A percentile compares a stretch with the other conserved stretches of the same genome.
Evolutionary conservation across 2,797 vertebrate species (phyloP).

Genomic region (Falco novaeseelandiae): DNA sequence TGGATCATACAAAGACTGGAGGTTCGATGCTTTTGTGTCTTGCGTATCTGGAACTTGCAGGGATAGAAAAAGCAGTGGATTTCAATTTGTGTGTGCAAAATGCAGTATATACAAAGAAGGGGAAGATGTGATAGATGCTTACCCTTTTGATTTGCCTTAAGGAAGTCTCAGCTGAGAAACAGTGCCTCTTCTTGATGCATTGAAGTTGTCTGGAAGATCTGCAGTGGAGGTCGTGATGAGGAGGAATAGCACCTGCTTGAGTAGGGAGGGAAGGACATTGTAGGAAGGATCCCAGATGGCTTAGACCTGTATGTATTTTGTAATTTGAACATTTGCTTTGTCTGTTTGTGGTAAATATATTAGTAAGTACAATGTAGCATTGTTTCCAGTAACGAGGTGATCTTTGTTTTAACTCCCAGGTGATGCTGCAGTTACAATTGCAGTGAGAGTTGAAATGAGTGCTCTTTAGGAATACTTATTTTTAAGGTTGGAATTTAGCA

Average conservation of each 20-base stretch:
- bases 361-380: neutral
- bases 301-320: neutral
- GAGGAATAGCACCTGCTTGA: neutral
- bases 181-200: neutral
- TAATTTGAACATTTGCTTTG: neutral
- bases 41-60: neutral
- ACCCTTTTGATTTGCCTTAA: neutral
- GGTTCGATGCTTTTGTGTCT: accelerated
- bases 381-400: neutral
- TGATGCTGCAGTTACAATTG: neutral
- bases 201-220: neutral
- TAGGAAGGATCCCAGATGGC: neutral
- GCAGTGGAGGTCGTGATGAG: neutral
- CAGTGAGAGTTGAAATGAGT: neutral
- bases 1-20: neutral
- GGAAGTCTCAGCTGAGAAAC: neutral
- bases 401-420: neutral
- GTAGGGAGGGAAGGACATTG: neutral
- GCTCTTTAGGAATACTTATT: neutral
- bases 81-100: neutral
- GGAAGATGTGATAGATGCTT: neutral
- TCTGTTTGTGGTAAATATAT: neutral
- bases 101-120: neutral
- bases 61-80: neutral
- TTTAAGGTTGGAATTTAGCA: neutral